Conservation (phyloP, 2,797 vertebrate species). For the Crocodylus rhombifer region DNA sequence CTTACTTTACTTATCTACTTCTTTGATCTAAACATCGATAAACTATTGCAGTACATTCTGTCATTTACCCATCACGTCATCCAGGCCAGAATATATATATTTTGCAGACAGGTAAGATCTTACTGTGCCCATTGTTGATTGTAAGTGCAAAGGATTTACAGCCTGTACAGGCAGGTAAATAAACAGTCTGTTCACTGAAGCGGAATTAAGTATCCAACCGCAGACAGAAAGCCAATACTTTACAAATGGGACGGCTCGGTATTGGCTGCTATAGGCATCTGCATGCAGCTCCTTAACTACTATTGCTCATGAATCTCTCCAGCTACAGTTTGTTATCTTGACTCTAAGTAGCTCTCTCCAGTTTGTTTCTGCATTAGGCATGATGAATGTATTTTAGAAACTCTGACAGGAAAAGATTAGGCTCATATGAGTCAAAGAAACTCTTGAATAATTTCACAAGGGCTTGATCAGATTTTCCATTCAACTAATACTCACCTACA, state of each 20-base stretch:
- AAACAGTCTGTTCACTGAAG: slow-evolving; percentile 67
- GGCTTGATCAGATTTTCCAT: background rate
- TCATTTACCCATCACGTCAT: slow-evolving; percentile 23
- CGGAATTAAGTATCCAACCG: slow-evolving; percentile 63
- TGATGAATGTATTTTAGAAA: slow-evolving; percentile 67
- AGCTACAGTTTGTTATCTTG: slow-evolving; percentile 63
- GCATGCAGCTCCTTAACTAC: slow-evolving; percentile 59
- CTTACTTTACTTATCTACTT: slow-evolving; percentile 27
- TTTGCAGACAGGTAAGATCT: slow-evolving; percentile 45
- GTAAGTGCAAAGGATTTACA: slow-evolving; percentile 71
- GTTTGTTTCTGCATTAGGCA: slow-evolving; percentile 69
- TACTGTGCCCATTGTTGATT: slow-evolving; percentile 35
- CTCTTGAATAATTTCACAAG: slow-evolving; percentile 47
- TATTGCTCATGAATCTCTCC: slow-evolving; percentile 60
- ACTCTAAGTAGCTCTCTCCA: slow-evolving; percentile 53
- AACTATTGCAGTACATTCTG: background rate
- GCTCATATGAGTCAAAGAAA: slow-evolving; percentile 42
- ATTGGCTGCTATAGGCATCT: slow-evolving; percentile 57
- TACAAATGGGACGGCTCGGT: slow-evolving; percentile 62
- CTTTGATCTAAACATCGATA: slow-evolving; percentile 6
- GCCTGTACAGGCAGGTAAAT: slow-evolving; percentile 64
- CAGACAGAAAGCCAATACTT: slow-evolving; percentile 79
- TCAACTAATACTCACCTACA: slow-evolving; percentile 87
- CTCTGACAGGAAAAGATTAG: slow-evolving; percentile 59
- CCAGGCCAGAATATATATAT: background rate